Percentiles rank a stretch among this genome's conserved stretches.
Conservation (phyloP, 2,113 vertebrate genomes). For the Tenebrosternarchus preto region DNA sequence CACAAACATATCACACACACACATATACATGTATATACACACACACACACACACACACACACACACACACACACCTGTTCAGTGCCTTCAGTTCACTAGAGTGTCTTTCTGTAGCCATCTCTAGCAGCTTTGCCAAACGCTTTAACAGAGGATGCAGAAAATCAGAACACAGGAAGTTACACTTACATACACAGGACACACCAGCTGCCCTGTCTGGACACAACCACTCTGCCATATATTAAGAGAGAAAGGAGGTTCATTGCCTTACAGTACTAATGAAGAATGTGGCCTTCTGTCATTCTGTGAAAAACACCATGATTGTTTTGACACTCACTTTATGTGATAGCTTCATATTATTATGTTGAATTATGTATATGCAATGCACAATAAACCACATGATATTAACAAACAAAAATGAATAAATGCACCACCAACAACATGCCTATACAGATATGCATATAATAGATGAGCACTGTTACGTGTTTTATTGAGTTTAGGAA, state of each 20-base stretch:
- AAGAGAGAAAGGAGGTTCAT: background rate
- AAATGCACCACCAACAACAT: no score
- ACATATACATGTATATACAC: constrained; percentile 13
- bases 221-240: background rate
- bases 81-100: constrained; percentile 79
- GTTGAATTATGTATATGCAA: no score
- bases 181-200: constrained; percentile 28
- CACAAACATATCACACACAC: constrained; percentile 30
- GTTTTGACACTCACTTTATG: no score
- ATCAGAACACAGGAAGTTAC: constrained; percentile 55
- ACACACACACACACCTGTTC: constrained; percentile 77
- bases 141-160: constrained; percentile 65
- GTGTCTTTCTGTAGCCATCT: constrained; percentile 87
- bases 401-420: no score
- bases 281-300: background rate
- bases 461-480: no score
- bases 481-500: no score
- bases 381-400: no score
- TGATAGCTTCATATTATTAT: no score
- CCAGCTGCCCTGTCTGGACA: constrained; percentile 38
- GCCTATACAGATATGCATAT: no score
- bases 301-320: background rate
- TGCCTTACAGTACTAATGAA: background rate
- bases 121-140: constrained; percentile 85
- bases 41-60: constrained; percentile 22